phyloP scores from a whole-genome alignment of 2,888 invertebrate species.

The Diachrysia chrysitis region DNA sequence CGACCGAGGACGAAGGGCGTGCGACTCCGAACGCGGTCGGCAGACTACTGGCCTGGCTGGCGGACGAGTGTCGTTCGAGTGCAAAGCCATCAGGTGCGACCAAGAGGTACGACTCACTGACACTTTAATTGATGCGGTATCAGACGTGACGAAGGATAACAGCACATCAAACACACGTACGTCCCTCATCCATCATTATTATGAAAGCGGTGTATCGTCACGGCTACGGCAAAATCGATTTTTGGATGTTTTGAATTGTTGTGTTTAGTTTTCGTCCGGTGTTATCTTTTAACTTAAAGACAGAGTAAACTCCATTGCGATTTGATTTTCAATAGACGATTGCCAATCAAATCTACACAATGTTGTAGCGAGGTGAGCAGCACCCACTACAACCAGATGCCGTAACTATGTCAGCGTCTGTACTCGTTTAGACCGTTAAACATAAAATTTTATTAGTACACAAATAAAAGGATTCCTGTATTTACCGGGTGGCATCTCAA shows the following conservation, averaged over 20 bases:
- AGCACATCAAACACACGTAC: conserved; percentile 41
- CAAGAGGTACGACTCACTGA: conserved; percentile 64
- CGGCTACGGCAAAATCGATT: conserved; percentile 21
- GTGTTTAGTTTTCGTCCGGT: conserved; percentile 23
- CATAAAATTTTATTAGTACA: conserved; percentile 25
- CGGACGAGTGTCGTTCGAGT: conserved; percentile 57
- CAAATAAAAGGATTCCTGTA: conserved; percentile 33
- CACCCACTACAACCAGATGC: conserved; percentile 53
- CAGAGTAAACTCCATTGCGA: conserved; percentile 46
- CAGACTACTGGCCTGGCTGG: conserved; percentile 73
- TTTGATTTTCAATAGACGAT: conserved; percentile 48
- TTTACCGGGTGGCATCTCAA: conserved; percentile 12
- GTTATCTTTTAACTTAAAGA: conserved; percentile 42
- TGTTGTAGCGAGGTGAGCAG: conserved; percentile 50
- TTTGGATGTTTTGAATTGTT: conserved; percentile 7
- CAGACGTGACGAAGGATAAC: conserved; percentile 57
- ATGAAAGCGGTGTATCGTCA: conserved; percentile 18
- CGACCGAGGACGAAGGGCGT: conserved; percentile 75
- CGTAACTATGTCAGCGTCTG: conserved; percentile 55
- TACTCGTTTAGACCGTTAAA: conserved; percentile 25
- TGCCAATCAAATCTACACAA: conserved; percentile 52
- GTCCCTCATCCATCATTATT: conserved; percentile 53
- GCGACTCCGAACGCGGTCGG: conserved; percentile 76
- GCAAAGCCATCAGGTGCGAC: conserved; percentile 75
- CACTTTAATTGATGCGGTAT: conserved; percentile 74